phyloP scores from a whole-genome alignment of 2,113 vertebrate species.

The Rhabdornis inornatus region DNA sequence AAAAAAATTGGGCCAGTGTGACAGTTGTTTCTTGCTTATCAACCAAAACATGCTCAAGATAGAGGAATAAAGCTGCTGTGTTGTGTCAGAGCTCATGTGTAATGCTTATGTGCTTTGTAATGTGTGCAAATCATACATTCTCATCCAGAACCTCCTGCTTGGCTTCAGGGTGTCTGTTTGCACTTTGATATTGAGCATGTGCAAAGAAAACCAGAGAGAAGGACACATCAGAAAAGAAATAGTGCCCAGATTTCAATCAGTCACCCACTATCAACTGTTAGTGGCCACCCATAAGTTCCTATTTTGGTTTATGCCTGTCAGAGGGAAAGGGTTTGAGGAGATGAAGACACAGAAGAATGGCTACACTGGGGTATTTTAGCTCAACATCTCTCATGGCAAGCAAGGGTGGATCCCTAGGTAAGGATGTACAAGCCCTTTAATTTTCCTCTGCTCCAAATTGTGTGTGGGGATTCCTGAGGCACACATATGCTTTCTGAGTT shows the following conservation, averaged over 20 bases:
- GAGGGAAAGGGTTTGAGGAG: neutral
- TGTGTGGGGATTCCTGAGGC: neutral
- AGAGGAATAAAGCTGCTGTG: neutral
- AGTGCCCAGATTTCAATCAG: neutral
- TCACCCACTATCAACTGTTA: neutral
- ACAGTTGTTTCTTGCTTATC: neutral
- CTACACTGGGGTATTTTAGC: accelerated
- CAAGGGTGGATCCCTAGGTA: neutral
- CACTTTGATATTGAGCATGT: neutral
- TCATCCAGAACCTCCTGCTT: neutral
- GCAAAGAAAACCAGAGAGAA: neutral
- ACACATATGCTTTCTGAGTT: neutral
- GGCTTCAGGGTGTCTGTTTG: neutral
- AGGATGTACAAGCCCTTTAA: neutral
- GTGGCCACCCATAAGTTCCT: neutral
- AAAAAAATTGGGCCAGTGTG: neutral
- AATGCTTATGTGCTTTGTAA: neutral
- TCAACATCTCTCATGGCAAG: neutral
- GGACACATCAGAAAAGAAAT: neutral
- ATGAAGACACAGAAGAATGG: neutral
- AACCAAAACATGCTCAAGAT: neutral
- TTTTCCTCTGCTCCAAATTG: neutral
- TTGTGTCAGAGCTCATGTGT: neutral
- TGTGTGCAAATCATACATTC: neutral
- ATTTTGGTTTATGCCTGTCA: neutral